Evolutionary conservation across 2,113 vertebrate genomes (phyloP), one percentile per base, ranked within the genome.

Genomic region (Bothrops jararaca): DNA sequence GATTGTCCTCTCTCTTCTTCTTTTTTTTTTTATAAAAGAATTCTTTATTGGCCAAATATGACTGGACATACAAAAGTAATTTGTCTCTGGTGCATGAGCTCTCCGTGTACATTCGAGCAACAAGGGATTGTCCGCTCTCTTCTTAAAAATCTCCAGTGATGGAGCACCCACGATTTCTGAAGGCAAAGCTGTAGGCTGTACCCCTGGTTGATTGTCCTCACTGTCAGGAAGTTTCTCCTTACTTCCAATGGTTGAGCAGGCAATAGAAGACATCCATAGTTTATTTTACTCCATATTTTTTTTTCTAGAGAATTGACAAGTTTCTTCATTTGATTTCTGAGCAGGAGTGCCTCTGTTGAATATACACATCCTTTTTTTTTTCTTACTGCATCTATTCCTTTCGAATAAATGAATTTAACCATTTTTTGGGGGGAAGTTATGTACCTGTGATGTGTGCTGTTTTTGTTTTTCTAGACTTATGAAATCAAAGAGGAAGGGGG

Each of bases 401-500:
- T 15, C 4, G 69, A 80, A 80, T 39, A 39, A 80, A 20, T 80
- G 34, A 39, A 39, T 0, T 39, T 6, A 60, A 5, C 50, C 11
- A 23, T 10, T 45, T 95, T 95, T 95, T 88, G 7, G n/a, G n/a
- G n/a, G n/a, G 15, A 90, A 89, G 10, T 90, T 3, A 89, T 23
- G n/a, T 64, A 1, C 6, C 96, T 42, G 94, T 52, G 0, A 96
- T 58, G 0, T 29, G 23, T 1, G 1, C 0, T 26, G 26, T 93
- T 96, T 95, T 96, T 23, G 90, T 86, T 96, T 56, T 89, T 89
- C 0, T 89, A 99, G 99, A 98, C 98, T 92, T 99, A 99, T 7
- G 98, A 99, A 96, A 96, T 99, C 94, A 98, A 98, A 95, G 97
- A 98, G 92, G 98, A 98, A 91, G 97, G 95, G 0, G 98, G 98